Conservation (phyloP, 2,888 invertebrate genomes). For the Phyllotreta cruciferae region DNA sequence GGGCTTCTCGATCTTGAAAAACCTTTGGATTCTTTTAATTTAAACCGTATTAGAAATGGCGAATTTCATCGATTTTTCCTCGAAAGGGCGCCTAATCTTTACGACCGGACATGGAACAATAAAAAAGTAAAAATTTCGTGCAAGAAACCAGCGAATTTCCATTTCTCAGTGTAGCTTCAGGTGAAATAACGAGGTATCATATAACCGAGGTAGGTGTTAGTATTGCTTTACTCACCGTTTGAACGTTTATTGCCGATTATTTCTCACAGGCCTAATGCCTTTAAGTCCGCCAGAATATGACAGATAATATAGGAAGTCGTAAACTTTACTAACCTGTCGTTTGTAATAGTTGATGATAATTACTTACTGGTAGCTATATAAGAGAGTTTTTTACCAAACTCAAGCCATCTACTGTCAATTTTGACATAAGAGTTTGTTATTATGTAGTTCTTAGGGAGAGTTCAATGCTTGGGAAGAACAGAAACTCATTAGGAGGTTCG, state of each 20-base stretch:
- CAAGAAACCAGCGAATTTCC: too few relatives aligned
- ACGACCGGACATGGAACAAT: too few relatives aligned
- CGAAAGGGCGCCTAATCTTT: neutral
- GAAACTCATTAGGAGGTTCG: too few relatives aligned
- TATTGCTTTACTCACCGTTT: conserved; percentile 20
- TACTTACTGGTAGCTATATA: too few relatives aligned
- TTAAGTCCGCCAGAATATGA: conserved; percentile 22
- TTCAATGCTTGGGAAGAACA: too few relatives aligned
- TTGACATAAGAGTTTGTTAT: too few relatives aligned
- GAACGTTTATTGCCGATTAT: conserved; percentile 27
- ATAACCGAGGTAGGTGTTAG: conserved; percentile 26
- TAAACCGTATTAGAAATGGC: neutral
- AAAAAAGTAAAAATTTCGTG: too few relatives aligned
- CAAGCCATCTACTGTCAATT: too few relatives aligned
- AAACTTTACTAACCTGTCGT: conserved; percentile 10
- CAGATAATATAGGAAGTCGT: conserved; percentile 19
- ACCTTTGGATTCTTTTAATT: neutral
- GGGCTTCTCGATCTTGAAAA: neutral
- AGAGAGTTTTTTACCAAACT: too few relatives aligned
- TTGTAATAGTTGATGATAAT: conserved; percentile 12
- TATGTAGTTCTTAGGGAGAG: too few relatives aligned
- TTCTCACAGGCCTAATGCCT: conserved; percentile 23
- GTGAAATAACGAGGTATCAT: conserved; percentile 18
- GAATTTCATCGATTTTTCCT: neutral
- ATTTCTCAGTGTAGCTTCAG: conserved; percentile 1